Evolutionary conservation across 2,113 vertebrate genomes (phyloP).

Genomic region (Mormyrus iriodes): DNA sequence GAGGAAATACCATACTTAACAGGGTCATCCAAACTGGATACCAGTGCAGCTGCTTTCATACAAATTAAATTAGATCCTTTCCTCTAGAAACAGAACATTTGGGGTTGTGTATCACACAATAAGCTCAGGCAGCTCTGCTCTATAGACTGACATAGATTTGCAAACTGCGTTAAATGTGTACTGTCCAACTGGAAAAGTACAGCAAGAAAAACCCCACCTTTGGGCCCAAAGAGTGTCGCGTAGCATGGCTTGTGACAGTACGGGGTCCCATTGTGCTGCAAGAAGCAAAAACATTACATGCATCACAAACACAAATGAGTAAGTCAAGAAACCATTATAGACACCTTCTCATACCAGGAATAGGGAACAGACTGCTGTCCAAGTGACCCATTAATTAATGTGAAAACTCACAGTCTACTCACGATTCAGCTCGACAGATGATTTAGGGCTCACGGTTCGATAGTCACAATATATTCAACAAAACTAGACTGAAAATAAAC

Average conservation of each 20-base stretch:
- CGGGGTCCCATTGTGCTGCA: conserved; percentile 7
- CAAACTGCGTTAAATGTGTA: background rate
- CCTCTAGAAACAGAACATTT: background rate
- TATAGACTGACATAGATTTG: background rate
- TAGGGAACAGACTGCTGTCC: background rate
- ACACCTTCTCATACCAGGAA: background rate
- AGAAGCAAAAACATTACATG: background rate
- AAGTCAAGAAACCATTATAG: background rate
- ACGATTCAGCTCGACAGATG: background rate
- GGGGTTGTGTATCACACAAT: background rate
- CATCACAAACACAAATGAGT: background rate
- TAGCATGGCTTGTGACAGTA: conserved; percentile 70
- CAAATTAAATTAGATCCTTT: background rate
- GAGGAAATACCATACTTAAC: background rate
- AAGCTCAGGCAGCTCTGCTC: background rate
- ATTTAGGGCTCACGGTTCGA: background rate
- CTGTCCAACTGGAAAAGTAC: background rate
- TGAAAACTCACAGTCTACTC: background rate
- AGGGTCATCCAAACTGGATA: background rate
- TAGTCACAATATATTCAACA: background rate
- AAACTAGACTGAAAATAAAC: background rate
- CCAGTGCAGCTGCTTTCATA: background rate
- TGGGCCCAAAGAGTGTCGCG: conserved; percentile 62
- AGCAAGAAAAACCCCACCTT: conserved; percentile 41
- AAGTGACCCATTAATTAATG: background rate